phyloP scores from a whole-genome alignment of 2,113 vertebrate genomes.

The Heterotis niloticus region DNA sequence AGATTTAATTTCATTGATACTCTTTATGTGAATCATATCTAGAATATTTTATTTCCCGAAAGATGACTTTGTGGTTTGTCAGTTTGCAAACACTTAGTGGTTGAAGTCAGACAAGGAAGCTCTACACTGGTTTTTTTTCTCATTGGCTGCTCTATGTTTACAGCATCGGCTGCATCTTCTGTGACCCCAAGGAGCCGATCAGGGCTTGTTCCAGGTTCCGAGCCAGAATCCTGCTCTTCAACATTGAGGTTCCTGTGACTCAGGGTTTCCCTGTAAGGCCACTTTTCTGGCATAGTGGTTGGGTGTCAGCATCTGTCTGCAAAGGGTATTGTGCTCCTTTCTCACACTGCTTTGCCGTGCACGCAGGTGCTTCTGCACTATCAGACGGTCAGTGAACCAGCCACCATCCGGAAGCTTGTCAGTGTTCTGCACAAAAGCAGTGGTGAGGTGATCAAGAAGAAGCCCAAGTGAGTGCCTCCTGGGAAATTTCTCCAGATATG shows the following conservation, averaged over 20 bases:
- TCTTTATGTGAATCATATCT: constrained; percentile 17
- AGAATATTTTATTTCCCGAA: constrained; percentile 4
- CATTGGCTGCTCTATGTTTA: constrained; percentile 28
- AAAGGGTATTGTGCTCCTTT: not conserved
- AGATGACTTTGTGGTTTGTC: constrained; percentile 7
- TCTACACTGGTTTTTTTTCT: not conserved
- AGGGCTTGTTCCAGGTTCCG: constrained; percentile 84
- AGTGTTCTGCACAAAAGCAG: constrained; percentile 91
- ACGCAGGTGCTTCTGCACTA: constrained; percentile 89
- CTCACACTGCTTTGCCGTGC: constrained; percentile 27
- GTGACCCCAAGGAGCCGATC: constrained; percentile 84
- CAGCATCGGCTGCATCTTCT: constrained; percentile 91
- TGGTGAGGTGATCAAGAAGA: constrained; percentile 93
- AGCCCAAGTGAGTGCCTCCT: constrained; percentile 82
- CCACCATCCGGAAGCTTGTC: constrained; percentile 80
- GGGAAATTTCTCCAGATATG: not conserved
- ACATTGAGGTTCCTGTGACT: constrained; percentile 90
- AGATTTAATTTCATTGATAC: constrained; percentile 1
- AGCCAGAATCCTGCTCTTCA: constrained; percentile 92
- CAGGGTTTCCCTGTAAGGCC: constrained; percentile 92
- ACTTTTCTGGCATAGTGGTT: not conserved
- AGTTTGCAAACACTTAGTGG: not conserved
- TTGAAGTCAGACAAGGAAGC: not conserved
- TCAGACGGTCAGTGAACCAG: constrained; percentile 92
- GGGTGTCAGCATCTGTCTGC: not conserved